A percentile compares a stretch with the other conserved stretches of the same genome.
Evolutionary conservation across 2,888 invertebrate species (phyloP).

Genomic region (Scaeva pyrastri): DNA sequence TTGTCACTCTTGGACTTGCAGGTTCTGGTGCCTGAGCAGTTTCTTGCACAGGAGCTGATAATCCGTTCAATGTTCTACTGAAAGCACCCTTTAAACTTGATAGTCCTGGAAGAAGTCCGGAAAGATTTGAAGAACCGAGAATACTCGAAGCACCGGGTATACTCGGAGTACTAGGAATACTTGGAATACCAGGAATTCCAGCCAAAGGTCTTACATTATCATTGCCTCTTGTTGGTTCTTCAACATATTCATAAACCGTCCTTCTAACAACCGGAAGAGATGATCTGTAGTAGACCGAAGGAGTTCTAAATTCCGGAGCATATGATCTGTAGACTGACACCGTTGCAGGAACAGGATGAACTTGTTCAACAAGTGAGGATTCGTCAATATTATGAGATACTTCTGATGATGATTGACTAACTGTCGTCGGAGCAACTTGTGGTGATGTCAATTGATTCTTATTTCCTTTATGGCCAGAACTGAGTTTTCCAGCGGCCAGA

Average conservation of each 20-base stretch:
- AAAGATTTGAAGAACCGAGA: too few species aligned
- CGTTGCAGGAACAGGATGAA: background rate
- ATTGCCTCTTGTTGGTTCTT: background rate
- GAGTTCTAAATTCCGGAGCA: conserved; percentile 2
- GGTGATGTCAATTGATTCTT: background rate
- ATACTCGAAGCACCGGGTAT: too few species aligned
- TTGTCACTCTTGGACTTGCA: too few species aligned
- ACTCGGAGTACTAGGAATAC: background rate
- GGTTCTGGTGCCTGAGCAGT: too few species aligned
- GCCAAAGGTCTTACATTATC: background rate
- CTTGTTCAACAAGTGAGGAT: background rate
- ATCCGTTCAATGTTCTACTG: too few species aligned
- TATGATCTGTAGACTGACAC: background rate
- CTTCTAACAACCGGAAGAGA: background rate
- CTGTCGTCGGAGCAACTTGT: background rate
- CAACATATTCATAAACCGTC: conserved; percentile 8
- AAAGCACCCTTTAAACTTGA: too few species aligned
- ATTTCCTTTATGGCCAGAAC: background rate
- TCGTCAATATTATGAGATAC: background rate
- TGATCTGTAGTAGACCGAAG: background rate
- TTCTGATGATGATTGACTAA: background rate
- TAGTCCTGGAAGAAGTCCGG: too few species aligned
- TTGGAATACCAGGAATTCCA: background rate
- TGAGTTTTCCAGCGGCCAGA: background rate
- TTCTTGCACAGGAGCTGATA: too few species aligned